Evolutionary conservation across 2,888 invertebrate genomes (phyloP).

Genomic region (Boloria selene): DNA sequence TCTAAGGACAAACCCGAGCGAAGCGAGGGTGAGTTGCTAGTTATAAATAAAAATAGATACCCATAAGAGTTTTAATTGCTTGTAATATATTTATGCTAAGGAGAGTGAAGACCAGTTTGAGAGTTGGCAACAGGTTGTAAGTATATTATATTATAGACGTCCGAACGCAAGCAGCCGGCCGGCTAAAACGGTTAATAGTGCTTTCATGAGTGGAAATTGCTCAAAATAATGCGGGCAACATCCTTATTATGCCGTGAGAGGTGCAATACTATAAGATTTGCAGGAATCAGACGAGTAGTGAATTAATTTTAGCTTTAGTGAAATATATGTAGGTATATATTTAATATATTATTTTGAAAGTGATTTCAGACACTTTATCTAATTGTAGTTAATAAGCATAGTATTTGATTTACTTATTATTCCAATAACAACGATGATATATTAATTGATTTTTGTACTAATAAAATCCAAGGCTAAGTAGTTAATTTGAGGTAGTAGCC

Average conservation of each 20-base stretch:
- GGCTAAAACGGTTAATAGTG: constrained; percentile 27
- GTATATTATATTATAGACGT: constrained; percentile 11
- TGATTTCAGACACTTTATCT: no score
- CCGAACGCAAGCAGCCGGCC: constrained; percentile 10
- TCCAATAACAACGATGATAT: no score
- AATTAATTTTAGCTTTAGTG: no score
- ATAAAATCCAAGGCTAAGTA: no score
- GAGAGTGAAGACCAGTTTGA: not conserved
- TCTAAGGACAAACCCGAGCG: no score
- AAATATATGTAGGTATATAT: no score
- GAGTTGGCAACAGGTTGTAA: constrained; percentile 1
- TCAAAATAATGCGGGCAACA: constrained; percentile 33
- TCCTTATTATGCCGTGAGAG: constrained; percentile 31
- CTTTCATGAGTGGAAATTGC: constrained; percentile 26
- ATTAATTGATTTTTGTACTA: no score
- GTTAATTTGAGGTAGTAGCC: no score
- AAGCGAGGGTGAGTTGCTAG: no score
- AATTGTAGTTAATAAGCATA: no score
- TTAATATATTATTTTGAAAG: no score
- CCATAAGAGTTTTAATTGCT: not conserved
- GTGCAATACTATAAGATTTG: constrained; percentile 20
- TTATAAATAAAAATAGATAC: not conserved
- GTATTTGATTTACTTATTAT: no score
- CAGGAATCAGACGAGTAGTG: constrained; percentile 6
- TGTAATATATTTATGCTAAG: not conserved